A percentile compares a stretch with the other conserved stretches of the same genome.
phyloP scores from a whole-genome alignment of 37 sponge, comb jelly and placozoan genomes.

The Halichondria panicea region DNA sequence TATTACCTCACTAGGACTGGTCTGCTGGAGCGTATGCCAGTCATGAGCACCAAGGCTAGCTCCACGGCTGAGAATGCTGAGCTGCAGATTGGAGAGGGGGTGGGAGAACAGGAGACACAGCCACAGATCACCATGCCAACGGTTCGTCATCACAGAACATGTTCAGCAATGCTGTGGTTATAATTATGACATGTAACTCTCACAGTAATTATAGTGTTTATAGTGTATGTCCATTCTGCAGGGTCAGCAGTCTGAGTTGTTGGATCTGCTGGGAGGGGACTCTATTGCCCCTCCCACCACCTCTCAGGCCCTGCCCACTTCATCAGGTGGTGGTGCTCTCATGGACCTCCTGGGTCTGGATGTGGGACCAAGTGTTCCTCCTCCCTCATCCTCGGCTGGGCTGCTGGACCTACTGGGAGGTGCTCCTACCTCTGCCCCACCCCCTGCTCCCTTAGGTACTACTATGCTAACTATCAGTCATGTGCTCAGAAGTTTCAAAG shows the following conservation, averaged over 20 bases:
- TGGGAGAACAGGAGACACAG: not conserved
- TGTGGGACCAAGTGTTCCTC: not conserved
- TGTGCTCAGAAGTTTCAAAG: not conserved
- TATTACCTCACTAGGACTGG: constrained; percentile 43
- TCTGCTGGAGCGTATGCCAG: constrained; percentile 92
- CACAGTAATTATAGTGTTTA: too few species aligned
- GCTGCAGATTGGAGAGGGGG: constrained; percentile 8
- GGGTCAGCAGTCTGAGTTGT: constrained; percentile 25
- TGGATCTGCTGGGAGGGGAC: constrained; percentile 55
- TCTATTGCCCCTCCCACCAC: not conserved
- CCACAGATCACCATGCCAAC: not conserved
- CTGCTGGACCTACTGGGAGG: constrained; percentile 49
- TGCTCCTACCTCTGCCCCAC: not conserved
- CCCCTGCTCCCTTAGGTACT: not conserved
- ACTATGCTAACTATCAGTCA: not conserved
- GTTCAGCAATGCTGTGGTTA: not conserved
- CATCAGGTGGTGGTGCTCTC: constrained; percentile 21
- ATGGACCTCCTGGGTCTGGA: constrained; percentile 42
- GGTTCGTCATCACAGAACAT: not conserved
- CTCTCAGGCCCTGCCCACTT: not conserved
- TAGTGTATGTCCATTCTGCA: constrained; percentile 5
- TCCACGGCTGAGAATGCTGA: not conserved
- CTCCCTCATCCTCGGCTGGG: constrained; percentile 4
- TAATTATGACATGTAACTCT: not conserved
- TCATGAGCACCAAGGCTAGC: constrained; percentile 25